A percentile compares a stretch with the other conserved stretches of the same genome.
These are phyloP conservation scores for mouse (Mus musculus) DNA, from an alignment of 2,113 vertebrate species.

Conservation along the genomic window DNA sequence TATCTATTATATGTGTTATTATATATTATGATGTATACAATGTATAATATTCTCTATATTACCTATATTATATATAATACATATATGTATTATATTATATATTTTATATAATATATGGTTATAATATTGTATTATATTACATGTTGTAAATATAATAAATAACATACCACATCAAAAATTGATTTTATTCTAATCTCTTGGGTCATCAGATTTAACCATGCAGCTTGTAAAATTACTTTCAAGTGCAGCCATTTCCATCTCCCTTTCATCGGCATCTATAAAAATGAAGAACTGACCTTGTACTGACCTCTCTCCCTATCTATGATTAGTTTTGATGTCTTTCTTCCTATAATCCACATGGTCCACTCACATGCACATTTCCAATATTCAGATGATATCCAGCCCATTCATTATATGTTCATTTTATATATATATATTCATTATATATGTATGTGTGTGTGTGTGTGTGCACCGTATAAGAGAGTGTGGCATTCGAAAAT, in stretches of 20 bases:
- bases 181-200: neutral
- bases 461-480: neutral
- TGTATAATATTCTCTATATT: too few relatives aligned
- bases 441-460: too few relatives aligned
- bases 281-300: neutral
- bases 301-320: neutral
- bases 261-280: neutral
- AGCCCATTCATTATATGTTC: neutral
- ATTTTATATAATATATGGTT: too few relatives aligned
- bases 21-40: too few relatives aligned
- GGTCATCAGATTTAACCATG: slow-evolving; percentile 25
- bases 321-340: neutral
- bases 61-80: too few relatives aligned
- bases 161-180: neutral
- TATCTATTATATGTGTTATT: too few relatives aligned
- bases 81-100: too few relatives aligned
- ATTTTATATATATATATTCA: neutral
- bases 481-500: neutral
- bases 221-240: slow-evolving; percentile 16
- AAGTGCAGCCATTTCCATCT: neutral
- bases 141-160: neutral
- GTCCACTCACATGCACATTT: neutral
- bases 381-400: neutral
- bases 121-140: too few relatives aligned
- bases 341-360: neutral